Percentiles rank a stretch among this genome's conserved stretches.
These are phyloP conservation scores for Oreortyx pictus DNA, from an alignment of 2,797 vertebrate species.

Conservation along the genomic window DNA sequence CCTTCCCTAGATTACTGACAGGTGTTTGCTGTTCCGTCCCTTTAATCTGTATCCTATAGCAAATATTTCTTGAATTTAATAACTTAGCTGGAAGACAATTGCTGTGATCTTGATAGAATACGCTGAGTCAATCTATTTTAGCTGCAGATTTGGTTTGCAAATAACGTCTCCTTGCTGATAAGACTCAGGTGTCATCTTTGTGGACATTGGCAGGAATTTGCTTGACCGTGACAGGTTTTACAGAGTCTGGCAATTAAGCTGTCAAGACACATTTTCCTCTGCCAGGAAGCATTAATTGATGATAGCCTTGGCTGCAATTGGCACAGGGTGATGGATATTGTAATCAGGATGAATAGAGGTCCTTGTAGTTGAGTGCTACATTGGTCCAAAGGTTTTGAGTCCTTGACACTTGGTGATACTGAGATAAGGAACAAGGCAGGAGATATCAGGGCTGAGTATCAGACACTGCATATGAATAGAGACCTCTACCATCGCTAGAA, in stretches of 20 bases:
- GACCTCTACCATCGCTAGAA: background rate
- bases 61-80: constrained; percentile 19
- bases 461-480: background rate
- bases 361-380: background rate
- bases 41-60: background rate
- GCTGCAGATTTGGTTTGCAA: constrained; percentile 47
- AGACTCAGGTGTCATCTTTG: constrained; percentile 31
- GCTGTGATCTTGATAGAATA: constrained; percentile 28
- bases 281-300: constrained; percentile 41
- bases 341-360: background rate
- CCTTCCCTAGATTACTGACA: background rate
- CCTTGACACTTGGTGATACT: background rate
- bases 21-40: background rate
- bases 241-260: constrained; percentile 36
- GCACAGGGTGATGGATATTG: constrained; percentile 5
- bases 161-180: background rate
- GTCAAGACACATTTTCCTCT: constrained; percentile 48
- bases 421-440: background rate
- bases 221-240: constrained; percentile 54
- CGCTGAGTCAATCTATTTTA: constrained; percentile 23
- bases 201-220: constrained; percentile 49
- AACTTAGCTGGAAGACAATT: background rate
- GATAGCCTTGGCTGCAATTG: constrained; percentile 11
- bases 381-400: background rate
- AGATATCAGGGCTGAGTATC: background rate